A percentile compares a stretch with the other conserved stretches of the same genome.
Evolutionary conservation across 2,113 vertebrate species (phyloP).

Genomic region (Aviceda subcristata): DNA sequence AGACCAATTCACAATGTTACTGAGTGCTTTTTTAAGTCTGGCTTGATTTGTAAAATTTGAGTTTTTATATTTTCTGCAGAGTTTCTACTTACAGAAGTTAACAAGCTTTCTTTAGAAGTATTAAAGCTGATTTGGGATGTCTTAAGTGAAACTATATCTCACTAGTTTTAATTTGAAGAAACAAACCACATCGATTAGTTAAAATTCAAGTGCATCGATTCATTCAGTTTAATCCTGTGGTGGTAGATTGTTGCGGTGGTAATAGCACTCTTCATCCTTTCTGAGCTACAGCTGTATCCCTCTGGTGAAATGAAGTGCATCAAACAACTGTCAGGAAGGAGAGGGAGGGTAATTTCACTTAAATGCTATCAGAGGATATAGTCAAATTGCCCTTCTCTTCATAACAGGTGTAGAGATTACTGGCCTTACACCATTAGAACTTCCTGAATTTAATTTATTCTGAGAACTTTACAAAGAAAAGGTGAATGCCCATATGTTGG

Average conservation of each 20-base stretch:
- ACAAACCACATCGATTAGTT: neutral
- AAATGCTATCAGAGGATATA: neutral
- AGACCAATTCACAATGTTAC: neutral
- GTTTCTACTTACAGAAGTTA: neutral
- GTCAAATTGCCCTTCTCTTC: neutral
- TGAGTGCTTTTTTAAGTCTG: neutral
- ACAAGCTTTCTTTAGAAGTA: neutral
- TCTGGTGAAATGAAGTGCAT: neutral
- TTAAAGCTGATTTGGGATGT: neutral
- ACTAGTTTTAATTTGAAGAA: constrained; percentile 32
- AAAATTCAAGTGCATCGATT: constrained; percentile 14
- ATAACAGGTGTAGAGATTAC: neutral
- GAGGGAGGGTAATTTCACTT: neutral
- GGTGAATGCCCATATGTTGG: neutral
- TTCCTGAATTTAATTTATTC: neutral
- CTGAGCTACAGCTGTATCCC: neutral
- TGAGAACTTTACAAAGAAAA: neutral
- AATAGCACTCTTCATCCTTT: neutral
- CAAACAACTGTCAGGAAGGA: neutral
- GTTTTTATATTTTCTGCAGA: neutral
- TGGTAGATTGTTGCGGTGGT: constrained; percentile 1
- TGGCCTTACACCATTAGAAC: neutral
- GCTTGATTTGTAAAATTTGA: neutral
- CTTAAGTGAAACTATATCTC: neutral
- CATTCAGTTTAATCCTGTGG: neutral